phyloP scores from a whole-genome alignment of 2,113 vertebrate genomes.

The Zosterops pallidus region DNA sequence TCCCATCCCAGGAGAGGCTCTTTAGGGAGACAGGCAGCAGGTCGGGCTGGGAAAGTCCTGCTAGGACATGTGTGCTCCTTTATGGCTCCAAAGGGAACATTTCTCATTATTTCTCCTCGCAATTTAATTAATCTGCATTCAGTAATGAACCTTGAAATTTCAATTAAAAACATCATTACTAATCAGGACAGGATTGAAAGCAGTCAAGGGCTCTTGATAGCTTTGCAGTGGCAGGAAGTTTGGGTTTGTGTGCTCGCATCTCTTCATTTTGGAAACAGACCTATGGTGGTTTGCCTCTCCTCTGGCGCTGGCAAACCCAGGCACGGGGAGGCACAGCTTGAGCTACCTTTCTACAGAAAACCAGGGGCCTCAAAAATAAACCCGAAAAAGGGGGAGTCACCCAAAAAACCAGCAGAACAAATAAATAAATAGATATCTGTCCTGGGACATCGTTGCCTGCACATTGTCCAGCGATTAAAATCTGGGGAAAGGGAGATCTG shows the following conservation, averaged over 20 bases:
- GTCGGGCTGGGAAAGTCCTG: background rate
- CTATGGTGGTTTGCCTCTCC: background rate
- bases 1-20: background rate
- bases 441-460: background rate
- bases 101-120: conserved; percentile 69
- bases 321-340: fast-evolving
- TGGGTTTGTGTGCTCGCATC: background rate
- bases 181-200: conserved; percentile 46
- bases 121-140: conserved; percentile 77
- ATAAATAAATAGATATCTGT: background rate
- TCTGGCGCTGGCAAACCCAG: background rate
- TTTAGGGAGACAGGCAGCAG: background rate
- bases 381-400: background rate
- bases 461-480: fast-evolving
- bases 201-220: background rate
- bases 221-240: background rate
- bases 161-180: conserved; percentile 74
- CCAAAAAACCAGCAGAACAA: background rate
- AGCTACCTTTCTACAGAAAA: background rate
- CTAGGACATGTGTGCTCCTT: background rate
- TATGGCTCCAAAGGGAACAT: conserved; percentile 55
- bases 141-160: conserved; percentile 79
- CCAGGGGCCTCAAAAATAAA: background rate
- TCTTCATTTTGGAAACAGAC: background rate
- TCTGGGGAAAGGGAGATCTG: background rate